Percentiles rank a stretch among this genome's conserved stretches.
Conservation (phyloP, 1,140 invertebrate genomes). For the Neodiprion fabricii region DNA sequence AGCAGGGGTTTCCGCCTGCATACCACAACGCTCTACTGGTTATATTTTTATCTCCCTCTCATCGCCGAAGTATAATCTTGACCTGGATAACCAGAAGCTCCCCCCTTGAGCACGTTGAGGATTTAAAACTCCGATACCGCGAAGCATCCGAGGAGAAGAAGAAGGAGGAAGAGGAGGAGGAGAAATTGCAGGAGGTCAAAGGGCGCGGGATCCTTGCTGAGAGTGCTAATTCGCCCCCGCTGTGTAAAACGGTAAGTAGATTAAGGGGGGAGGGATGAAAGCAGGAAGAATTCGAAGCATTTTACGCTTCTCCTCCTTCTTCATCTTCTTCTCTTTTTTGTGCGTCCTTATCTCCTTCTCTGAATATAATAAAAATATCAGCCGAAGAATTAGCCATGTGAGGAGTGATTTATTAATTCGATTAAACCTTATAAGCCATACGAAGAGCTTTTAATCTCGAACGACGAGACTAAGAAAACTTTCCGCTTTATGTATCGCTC, state of each 20-base stretch:
- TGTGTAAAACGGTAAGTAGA: neutral
- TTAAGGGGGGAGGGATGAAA: neutral
- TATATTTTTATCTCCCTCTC: no score
- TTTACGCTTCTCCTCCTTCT: conserved; percentile 30
- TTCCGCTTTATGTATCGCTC: conserved; percentile 47
- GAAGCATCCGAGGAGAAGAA: conserved; percentile 12
- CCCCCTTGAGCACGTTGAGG: neutral
- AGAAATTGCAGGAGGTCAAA: conserved; percentile 29
- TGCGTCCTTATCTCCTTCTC: conserved; percentile 15
- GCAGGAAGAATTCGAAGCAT: conserved; percentile 29
- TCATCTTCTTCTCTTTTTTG: conserved; percentile 16
- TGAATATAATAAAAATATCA: conserved; percentile 46
- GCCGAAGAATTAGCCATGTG: conserved; percentile 38
- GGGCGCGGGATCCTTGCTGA: conserved; percentile 17
- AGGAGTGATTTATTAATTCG: conserved; percentile 53
- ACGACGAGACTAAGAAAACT: conserved; percentile 32
- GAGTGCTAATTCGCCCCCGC: conserved; percentile 6
- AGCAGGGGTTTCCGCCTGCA: no score
- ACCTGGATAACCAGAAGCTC: conserved; percentile 2
- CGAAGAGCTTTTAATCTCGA: conserved; percentile 44
- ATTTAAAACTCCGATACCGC: neutral
- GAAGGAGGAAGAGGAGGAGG: conserved; percentile 9
- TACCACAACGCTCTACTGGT: no score
- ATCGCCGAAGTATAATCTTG: neutral
- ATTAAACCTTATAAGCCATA: conserved; percentile 49